These are phyloP conservation scores for Habrosyne pyritoides DNA, from an alignment of 2,888 invertebrate genomes.

Conservation along the genomic window DNA sequence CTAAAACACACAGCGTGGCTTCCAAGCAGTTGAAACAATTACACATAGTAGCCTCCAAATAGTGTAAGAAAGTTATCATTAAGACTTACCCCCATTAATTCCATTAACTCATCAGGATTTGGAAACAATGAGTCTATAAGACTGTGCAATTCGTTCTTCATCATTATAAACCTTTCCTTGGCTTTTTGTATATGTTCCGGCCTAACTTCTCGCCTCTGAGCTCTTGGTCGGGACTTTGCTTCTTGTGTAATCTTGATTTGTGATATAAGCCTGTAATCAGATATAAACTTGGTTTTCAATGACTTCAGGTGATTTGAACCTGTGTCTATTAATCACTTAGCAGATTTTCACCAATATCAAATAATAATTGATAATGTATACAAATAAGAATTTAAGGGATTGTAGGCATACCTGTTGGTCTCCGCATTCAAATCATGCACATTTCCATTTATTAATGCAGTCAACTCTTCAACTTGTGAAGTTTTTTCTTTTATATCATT, in stretches of 20 bases:
- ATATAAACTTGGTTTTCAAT: neutral
- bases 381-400: no score
- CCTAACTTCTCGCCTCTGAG: conserved; percentile 39
- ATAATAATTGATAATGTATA: no score
- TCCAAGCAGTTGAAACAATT: no score
- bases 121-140: conserved; percentile 64
- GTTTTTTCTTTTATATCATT: conserved; percentile 61
- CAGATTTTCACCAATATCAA: no score
- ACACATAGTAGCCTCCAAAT: neutral
- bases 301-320: neutral
- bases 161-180: conserved; percentile 53
- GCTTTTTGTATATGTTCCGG: conserved; percentile 59
- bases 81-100: conserved; percentile 60
- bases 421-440: conserved; percentile 63
- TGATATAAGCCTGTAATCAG: conserved; percentile 52
- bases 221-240: conserved; percentile 49
- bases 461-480: conserved; percentile 57
- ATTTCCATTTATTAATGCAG: conserved; percentile 59
- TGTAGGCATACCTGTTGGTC: conserved; percentile 57
- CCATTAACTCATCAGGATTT: conserved; percentile 45
- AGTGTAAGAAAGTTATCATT: neutral
- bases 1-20: no score
- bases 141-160: conserved; percentile 61
- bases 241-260: conserved; percentile 55
- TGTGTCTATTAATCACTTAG: conserved; percentile 8